Evolutionary conservation across 2,797 vertebrate genomes (phyloP).

Genomic region (Channallabes apus): DNA sequence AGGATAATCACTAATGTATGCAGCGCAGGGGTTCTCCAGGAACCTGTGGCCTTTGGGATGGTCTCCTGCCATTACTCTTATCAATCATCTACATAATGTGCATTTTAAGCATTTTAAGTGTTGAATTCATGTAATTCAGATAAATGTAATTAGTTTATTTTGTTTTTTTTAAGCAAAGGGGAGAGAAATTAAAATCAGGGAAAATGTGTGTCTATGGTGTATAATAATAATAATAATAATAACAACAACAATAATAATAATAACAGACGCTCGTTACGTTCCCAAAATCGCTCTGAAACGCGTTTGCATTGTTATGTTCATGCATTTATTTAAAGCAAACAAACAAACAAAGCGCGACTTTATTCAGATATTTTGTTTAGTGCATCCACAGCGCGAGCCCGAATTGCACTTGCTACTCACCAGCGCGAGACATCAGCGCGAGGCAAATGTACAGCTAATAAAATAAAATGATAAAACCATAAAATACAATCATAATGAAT

Average conservation of each 20-base stretch:
- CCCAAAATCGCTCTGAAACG: not conserved
- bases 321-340: slow-evolving; percentile 4
- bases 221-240: not conserved
- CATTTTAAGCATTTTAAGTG: not conserved
- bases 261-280: not conserved
- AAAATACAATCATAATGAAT: too few species aligned
- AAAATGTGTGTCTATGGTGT: not conserved
- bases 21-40: not conserved
- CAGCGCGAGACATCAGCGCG: slow-evolving; percentile 67
- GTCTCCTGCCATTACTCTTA: not conserved
- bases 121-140: not conserved
- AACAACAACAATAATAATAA: not conserved
- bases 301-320: not conserved
- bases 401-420: slow-evolving; percentile 75
- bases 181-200: too few species aligned
- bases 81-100: not conserved
- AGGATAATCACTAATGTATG: not conserved
- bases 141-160: not conserved
- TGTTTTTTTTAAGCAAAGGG: too few species aligned
- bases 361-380: not conserved
- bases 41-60: not conserved
- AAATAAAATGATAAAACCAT: too few species aligned
- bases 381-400: slow-evolving; percentile 47
- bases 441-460: not conserved
- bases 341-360: not conserved